Conservation (phyloP, 2,113 vertebrate species). For the Desmodus rotundus region DNA sequence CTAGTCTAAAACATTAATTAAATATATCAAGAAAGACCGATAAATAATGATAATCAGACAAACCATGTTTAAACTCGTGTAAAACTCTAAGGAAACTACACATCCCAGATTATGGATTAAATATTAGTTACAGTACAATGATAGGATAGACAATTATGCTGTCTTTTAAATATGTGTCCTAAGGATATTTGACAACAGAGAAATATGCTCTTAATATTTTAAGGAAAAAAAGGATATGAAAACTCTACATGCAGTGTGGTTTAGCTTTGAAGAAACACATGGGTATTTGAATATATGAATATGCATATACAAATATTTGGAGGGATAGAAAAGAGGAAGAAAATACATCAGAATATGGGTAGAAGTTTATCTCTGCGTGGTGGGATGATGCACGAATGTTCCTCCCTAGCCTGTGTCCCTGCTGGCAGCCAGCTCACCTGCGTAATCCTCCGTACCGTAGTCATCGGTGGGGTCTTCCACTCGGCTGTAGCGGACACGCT, state of each 20-base stretch:
- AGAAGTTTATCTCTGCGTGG: background rate
- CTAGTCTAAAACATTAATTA: background rate
- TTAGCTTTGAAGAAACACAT: background rate
- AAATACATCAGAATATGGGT: background rate
- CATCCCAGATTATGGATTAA: background rate
- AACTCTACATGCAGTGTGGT: background rate
- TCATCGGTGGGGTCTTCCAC: conserved; percentile 88
- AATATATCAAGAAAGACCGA: background rate
- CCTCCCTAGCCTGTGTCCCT: background rate
- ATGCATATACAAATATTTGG: background rate
- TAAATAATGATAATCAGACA: background rate
- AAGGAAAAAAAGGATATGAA: background rate
- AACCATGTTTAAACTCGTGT: background rate
- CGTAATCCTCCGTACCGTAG: conserved; percentile 90
- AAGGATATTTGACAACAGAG: background rate
- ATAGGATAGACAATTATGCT: background rate
- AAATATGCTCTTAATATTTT: background rate
- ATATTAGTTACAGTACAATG: background rate
- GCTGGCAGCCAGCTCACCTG: conserved; percentile 80
- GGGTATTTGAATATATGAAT: background rate
- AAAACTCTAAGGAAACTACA: background rate
- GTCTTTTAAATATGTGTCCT: background rate
- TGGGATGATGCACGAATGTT: too few relatives aligned
- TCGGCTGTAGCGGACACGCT: conserved; percentile 87
- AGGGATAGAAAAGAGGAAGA: background rate